phyloP scores from a whole-genome alignment of 2,888 invertebrate species.

The Polydrusus cervinus region DNA sequence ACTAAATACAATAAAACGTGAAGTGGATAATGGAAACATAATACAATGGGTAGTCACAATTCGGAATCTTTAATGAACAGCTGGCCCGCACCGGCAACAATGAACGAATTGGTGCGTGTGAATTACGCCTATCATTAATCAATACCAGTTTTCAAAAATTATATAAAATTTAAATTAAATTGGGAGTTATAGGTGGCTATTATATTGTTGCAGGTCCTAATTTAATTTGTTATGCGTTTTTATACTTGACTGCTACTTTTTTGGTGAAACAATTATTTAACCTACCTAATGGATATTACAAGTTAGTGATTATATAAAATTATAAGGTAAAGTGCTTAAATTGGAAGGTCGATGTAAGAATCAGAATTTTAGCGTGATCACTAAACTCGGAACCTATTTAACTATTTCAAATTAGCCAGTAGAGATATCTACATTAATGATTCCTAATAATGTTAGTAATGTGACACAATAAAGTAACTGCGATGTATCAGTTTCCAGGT shows the following conservation, averaged over 20 bases:
- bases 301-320: too few species aligned
- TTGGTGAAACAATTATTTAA: background rate
- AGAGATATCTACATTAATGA: too few species aligned
- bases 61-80: slow-evolving; percentile 61
- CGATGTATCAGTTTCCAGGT: too few species aligned
- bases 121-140: slow-evolving; percentile 65
- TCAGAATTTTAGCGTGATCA: too few species aligned
- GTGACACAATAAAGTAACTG: too few species aligned
- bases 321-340: too few species aligned
- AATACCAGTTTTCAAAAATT: slow-evolving; percentile 62
- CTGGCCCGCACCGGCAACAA: slow-evolving; percentile 63
- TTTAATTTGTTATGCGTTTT: background rate
- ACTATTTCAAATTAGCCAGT: too few species aligned
- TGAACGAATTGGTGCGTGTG: slow-evolving; percentile 66
- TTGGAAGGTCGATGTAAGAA: too few species aligned
- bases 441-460: too few species aligned
- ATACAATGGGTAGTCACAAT: slow-evolving; percentile 61
- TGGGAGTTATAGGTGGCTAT: slow-evolving; percentile 31
- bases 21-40: slow-evolving; percentile 60
- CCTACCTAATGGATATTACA: background rate
- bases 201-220: slow-evolving; percentile 24
- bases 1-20: slow-evolving; percentile 61
- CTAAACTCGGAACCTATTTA: too few species aligned
- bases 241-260: slow-evolving; percentile 1
- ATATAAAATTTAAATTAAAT: slow-evolving; percentile 46